Base-by-base conservation (phyloP, 2,797 vertebrate genomes). In the Melanotaenia boesemani region DNA sequence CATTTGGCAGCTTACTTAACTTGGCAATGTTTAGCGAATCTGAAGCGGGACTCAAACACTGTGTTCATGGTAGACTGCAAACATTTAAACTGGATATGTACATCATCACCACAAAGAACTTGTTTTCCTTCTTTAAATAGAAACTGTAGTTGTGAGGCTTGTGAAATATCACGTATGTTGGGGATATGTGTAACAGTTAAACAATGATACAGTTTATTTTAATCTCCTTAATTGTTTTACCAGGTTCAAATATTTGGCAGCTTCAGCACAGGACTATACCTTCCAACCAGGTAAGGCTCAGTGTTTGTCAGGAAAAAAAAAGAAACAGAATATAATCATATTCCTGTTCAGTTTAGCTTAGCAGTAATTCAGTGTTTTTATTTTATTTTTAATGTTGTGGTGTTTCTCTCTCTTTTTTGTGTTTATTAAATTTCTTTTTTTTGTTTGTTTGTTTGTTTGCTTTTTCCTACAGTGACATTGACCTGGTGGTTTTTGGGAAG, bases 201-300 rank as follows among this genome's bases (percentile, higher is more conserved):
- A 32, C 30, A 13, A 6, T 26, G 18, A 1, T 54, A 28, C 22
- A 41, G 28, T 50, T 20, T 44, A 20, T 46, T 16, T 26, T 26
- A 32, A 12, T 62, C 6, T 37, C 20, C 12, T 34, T 66, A 2
- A 16, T 61, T 89, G 32, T 78, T 81, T 87, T 82, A 84, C 9
- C 84, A 99, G 98, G 97, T 99, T 69, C 96, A 98, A 88, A 98
- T 99, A 92, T 99, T 99, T 90, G 98, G 98, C 93, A 99, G 97
- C 94, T 99, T 99, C 91, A 99, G 97, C 89, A 99, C 98, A 70
- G 97, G 97, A 59, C 96, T 99, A 79, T 99, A 98, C 89, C 96
- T 99, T 85, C 98, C 98, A 67, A 99, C 98, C 73, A 99, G 98
- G 98, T 97, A 90, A 95, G 95, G 48, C 4, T 11, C 22, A 0